Base-by-base conservation (phyloP, 2,113 vertebrate genomes). In the Scophthalmus maximus region DNA sequence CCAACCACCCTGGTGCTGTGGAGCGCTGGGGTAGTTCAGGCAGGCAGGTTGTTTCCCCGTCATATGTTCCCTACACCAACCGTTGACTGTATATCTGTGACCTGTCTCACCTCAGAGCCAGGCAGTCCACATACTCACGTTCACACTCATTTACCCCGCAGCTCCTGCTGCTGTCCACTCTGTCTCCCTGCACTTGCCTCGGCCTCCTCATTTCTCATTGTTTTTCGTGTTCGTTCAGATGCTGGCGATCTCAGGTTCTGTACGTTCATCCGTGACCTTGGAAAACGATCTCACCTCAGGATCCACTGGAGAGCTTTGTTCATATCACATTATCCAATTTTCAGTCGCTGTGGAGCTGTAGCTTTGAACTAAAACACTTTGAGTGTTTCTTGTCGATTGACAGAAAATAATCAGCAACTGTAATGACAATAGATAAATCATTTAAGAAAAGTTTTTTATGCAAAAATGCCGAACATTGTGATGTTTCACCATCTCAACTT, bases 1-100 rank as follows among this genome's bases (percentile, higher is more conserved):
- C 58, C n/a, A 0, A 72, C 40, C 27, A 42, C 40, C 34, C 50
- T 29, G n/a, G 32, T 57, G 59, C 38, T 68, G 49, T 58, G 52
- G 46, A 73, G n/a, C 20, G 2, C n/a, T 27, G 3, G 18, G 18
- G 29, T 26, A 20, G 50, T 53, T 64, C 10, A 42, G 58, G 63
- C 12, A 40, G 36, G 36, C 36, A 17, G 25, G 23, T 56, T 9
- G 18, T 53, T 73, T 56, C 27, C 36, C 29, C 27, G 18, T 38
- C 23, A 29, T 25, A 12, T 25, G 12, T 50, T 66, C 18, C 36
- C 36, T 18, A 50, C 6, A 3, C 36, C 20, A 27, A 42, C 51
- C 56, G 20, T 61, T 42, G 23, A 57, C 32, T 40, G 0, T 40
- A 17, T 22, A 34, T 18, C 32, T 8, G 14, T 22, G 5, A 68